These are phyloP conservation scores for Archips xylosteana DNA, from an alignment of 2,888 invertebrate genomes.

Conservation along the genomic window DNA sequence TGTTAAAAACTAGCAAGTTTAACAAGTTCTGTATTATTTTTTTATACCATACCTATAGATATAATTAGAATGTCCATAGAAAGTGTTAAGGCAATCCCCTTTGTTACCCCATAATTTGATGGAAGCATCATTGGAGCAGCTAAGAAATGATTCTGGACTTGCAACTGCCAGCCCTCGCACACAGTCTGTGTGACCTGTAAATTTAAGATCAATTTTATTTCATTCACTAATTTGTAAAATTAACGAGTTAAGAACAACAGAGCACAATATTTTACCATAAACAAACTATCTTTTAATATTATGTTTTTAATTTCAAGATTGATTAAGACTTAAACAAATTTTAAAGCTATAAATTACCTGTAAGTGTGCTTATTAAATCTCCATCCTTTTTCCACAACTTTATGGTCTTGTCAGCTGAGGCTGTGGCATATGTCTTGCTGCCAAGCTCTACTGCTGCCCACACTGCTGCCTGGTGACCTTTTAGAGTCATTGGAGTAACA, in stretches of 20 bases:
- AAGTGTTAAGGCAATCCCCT: constrained; percentile 91
- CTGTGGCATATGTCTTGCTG: constrained; percentile 89
- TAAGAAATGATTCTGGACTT: constrained; percentile 91
- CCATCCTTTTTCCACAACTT: constrained; percentile 92
- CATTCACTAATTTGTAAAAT: no score
- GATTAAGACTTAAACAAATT: background rate
- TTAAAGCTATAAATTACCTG: constrained; percentile 76
- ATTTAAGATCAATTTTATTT: constrained; percentile 20
- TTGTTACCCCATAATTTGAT: constrained; percentile 93
- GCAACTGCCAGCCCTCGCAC: constrained; percentile 92
- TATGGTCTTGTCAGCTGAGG: constrained; percentile 96
- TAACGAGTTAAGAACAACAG: no score
- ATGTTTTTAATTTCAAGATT: no score
- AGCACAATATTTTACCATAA: no score
- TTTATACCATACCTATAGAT: constrained; percentile 88
- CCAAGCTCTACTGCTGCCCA: constrained; percentile 90
- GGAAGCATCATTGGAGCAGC: constrained; percentile 96
- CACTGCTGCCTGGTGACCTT: constrained; percentile 93
- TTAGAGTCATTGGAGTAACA: constrained; percentile 83
- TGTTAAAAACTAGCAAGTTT: background rate
- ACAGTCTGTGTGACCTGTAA: constrained; percentile 95
- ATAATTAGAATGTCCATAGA: constrained; percentile 94
- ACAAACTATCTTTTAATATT: no score
- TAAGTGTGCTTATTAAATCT: constrained; percentile 87
- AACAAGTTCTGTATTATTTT: background rate